Evolutionary conservation across 2,888 invertebrate species (phyloP), one percentile per base, ranked within the genome.

Genomic region (Polyommatus icarus): DNA sequence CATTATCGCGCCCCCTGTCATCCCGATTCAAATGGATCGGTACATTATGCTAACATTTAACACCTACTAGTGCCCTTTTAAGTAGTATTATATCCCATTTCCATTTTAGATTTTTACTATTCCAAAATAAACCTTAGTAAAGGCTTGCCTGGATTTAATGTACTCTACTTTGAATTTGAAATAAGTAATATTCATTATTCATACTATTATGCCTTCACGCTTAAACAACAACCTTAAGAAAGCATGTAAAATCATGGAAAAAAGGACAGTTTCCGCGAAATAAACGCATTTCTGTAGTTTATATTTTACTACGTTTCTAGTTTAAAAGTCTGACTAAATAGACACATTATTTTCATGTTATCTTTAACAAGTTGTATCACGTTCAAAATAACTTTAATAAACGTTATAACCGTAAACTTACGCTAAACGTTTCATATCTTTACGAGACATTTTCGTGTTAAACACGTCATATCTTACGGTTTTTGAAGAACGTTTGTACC

Each of bases 1-100:
- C 61, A 73, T 77, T 77, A 77, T 77, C 77, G 46, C 46, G n/a
- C 76, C 72, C 59, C 18, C 73, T 59, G 77, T 77, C 77, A 73
- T 54, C 75, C 77, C n/a, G 40, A 24, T 36, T 54, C 77, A 57
- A 59, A 77, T 73, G 57, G 77, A 77, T 73, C 40, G 73, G 73
- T 72, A 36, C 77, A 72, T 40, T 73, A 73, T 77, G 40, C 72
- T 46, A 72, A 73, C 40, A 40, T 32, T 67, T 18, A 67, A 67
- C 67, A 32, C 18, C 5, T 67, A 67, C 67, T 6, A 61, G n/a
- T 61, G 29, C 67, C 18, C 67, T 67, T 29, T 32, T 32, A 32
- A 67, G 15, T 6, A 15, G 29, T 1, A 24, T 24, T 32, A 32
- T 32, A 32, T 32, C 3, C 32, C 32, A 32, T 32, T 32, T 61